Percentiles rank a stretch among this genome's conserved stretches.
Conservation (phyloP, 30 jellyfish, hydroid and myxozoan species). For the Sanderia malayensis region DNA sequence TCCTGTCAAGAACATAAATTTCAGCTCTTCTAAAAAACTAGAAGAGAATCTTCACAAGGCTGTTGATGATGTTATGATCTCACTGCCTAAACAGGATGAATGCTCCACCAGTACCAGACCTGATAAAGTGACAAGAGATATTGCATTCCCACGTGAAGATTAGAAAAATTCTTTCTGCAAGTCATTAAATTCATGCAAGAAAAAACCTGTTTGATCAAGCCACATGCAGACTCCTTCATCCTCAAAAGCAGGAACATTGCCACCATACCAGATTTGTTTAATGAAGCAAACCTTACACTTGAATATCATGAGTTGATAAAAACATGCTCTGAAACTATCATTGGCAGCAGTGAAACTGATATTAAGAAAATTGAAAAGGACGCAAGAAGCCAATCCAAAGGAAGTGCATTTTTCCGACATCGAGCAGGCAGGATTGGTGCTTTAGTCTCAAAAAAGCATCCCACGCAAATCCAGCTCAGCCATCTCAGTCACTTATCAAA, state of each 20-base stretch:
- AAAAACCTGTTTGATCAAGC: slow-evolving; percentile 38
- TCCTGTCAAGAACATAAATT: slow-evolving; percentile 32
- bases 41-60: slow-evolving; percentile 30
- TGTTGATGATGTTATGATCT: slow-evolving; percentile 30
- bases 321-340: slow-evolving; percentile 21
- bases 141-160: slow-evolving; percentile 27
- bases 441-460: slow-evolving; percentile 29
- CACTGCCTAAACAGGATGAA: slow-evolving; percentile 35
- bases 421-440: slow-evolving; percentile 69
- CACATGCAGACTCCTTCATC: slow-evolving; percentile 41
- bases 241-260: slow-evolving; percentile 41
- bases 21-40: slow-evolving; percentile 44
- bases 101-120: slow-evolving; percentile 33
- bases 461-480: slow-evolving; percentile 58
- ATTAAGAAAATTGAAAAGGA: slow-evolving; percentile 27
- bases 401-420: slow-evolving; percentile 37
- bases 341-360: slow-evolving; percentile 33
- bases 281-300: slow-evolving; percentile 20
- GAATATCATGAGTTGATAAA: slow-evolving; percentile 42
- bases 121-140: slow-evolving; percentile 6
- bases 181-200: slow-evolving; percentile 16
- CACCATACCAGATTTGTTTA: slow-evolving; percentile 32
- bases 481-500: slow-evolving; percentile 36
- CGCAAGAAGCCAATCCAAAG: slow-evolving; percentile 58
- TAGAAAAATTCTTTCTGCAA: slow-evolving; percentile 22